Evolutionary conservation across 2,888 invertebrate species (phyloP).

Genomic region (Drosophila anomelani): DNA sequence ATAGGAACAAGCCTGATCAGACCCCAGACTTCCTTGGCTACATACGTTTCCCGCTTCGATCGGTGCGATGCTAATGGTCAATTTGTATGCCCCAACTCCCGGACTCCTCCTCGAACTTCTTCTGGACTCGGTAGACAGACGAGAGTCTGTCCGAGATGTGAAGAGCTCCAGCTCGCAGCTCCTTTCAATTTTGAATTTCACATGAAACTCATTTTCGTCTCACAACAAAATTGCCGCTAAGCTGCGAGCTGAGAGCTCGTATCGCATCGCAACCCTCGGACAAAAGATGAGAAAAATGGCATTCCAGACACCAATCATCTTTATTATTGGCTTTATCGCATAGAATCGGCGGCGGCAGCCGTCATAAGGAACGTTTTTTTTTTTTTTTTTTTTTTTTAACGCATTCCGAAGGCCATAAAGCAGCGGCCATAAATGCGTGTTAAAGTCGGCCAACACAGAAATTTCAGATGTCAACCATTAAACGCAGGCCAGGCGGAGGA

Average conservation of each 20-base stretch:
- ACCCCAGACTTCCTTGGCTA: neutral
- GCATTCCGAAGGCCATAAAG: constrained; percentile 70
- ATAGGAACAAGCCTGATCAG: neutral
- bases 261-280: constrained; percentile 9
- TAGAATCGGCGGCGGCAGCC: constrained; percentile 37
- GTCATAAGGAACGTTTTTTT: constrained; percentile 36
- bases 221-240: constrained; percentile 49
- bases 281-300: constrained; percentile 42
- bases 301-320: constrained; percentile 72
- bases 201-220: constrained; percentile 47
- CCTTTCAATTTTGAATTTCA: constrained; percentile 37
- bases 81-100: constrained; percentile 17
- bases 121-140: constrained; percentile 2
- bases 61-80: constrained; percentile 22
- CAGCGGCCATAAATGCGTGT: constrained; percentile 74
- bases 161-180: constrained; percentile 10
- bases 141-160: constrained; percentile 24
- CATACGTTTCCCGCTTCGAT: constrained; percentile 4
- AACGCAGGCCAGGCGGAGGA: constrained; percentile 22
- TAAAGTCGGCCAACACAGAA: constrained; percentile 67
- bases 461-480: constrained; percentile 71
- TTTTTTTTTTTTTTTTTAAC: constrained; percentile 53
- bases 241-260: constrained; percentile 21
- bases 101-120: neutral
- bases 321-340: constrained; percentile 60